phyloP scores from a whole-genome alignment of 2,888 invertebrate genomes.

The Lordiphosa andalusiaca region DNA sequence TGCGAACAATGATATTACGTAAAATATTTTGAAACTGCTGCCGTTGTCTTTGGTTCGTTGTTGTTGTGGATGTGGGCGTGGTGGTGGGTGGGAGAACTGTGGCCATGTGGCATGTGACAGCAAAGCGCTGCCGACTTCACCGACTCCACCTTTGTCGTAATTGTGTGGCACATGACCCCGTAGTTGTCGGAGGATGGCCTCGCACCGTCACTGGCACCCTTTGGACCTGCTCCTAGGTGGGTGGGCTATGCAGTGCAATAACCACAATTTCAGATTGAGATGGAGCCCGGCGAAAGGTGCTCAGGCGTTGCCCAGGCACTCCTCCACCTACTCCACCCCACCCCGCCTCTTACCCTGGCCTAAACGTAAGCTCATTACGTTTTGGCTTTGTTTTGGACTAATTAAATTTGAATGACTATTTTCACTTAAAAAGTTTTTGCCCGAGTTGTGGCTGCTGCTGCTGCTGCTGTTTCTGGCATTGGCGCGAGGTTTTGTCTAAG shows the following conservation, averaged over 20 bases:
- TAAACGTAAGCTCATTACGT: slow-evolving; percentile 75
- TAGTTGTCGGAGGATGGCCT: slow-evolving; percentile 24
- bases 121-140: slow-evolving; percentile 58
- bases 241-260: slow-evolving; percentile 47
- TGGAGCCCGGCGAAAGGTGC: slow-evolving; percentile 52
- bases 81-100: slow-evolving; percentile 54
- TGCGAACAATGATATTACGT: slow-evolving; percentile 75
- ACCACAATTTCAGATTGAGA: slow-evolving; percentile 65
- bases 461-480: slow-evolving; percentile 25
- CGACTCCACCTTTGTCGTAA: slow-evolving; percentile 72
- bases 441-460: slow-evolving; percentile 32
- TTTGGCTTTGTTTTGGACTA: slow-evolving; percentile 75
- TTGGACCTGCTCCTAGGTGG: slow-evolving; percentile 15
- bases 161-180: slow-evolving; percentile 74
- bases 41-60: slow-evolving; percentile 26
- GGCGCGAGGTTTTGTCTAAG: slow-evolving; percentile 47
- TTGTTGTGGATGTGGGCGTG: slow-evolving; percentile 21
- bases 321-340: slow-evolving; percentile 6
- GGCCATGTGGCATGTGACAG: slow-evolving; percentile 75
- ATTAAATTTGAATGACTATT: slow-evolving; percentile 76
- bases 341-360: slow-evolving; percentile 26
- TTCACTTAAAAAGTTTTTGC: slow-evolving; percentile 75
- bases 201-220: slow-evolving; percentile 57
- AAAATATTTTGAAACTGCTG: slow-evolving; percentile 72
- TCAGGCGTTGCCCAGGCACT: slow-evolving; percentile 25